Base-by-base conservation (phyloP, 2,113 vertebrate species). In the Cryptoleucopteryx plumbea region DNA sequence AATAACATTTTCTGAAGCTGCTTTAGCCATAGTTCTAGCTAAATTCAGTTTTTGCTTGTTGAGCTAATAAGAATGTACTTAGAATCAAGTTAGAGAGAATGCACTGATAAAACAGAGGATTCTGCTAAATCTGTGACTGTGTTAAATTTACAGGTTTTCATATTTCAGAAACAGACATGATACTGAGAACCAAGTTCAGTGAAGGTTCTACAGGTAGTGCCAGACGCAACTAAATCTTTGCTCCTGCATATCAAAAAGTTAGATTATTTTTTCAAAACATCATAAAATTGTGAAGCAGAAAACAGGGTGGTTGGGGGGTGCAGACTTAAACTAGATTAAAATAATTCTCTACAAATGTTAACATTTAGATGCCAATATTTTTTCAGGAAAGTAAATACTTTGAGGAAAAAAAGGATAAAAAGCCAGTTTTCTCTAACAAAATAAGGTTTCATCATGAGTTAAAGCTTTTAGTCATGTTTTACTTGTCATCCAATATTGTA, bases 401-500 rank as follows among this genome's bases (percentile, higher is more conserved):
- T 3, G 34, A 68, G 18, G 7, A 6, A 26, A 67, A 72, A 86
- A 86, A 50, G 6, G 25, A 29, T 79, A 22, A 92, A 61, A 7
- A 1, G 8, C 8, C 5, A 9, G 23, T 68, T 86, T 86, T 68
- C 19, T 91, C 34, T 78, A 52, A 42, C 16, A 63, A 79, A 84
- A 55, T 40, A 55, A 65, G 8, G 4, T 78, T 88, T 82, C 31
- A 21, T 61, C 23, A 32, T 48, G 45, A 91, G 53, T 32, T 34
- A 72, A 94, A 87, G 3, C 2, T 84, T 79, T 82, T 36, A 72
- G 34, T 89, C 12, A 20, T 91, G 72, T 94, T 96, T 94, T 82
- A 56, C 27, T 85, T 95, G 91, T 82, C 80, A 94, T 74, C 43
- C 43, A 89, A 94, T 94, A 94, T 72, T 92, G 80, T 36, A 92